Evolutionary conservation across 2,888 invertebrate genomes (phyloP).

Genomic region (Luperina nickerlii): DNA sequence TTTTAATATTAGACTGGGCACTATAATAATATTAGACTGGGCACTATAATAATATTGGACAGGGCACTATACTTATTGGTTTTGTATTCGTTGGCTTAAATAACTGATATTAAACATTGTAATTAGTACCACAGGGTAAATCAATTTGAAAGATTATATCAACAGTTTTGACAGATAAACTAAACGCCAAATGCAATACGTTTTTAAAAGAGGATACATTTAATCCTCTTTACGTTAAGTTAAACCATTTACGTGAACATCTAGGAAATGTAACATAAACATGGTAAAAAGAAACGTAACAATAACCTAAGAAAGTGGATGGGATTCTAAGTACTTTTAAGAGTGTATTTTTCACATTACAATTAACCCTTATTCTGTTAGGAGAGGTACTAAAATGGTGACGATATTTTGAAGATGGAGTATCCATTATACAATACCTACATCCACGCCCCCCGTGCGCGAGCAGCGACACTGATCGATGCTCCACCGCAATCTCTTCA

Average conservation of each 20-base stretch:
- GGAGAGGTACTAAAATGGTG: neutral
- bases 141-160: neutral
- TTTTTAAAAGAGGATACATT: too few species aligned
- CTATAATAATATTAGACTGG: neutral
- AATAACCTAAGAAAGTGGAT: neutral
- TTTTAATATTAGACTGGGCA: neutral
- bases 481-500: constrained; percentile 66
- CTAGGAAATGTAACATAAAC: neutral
- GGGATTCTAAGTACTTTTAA: neutral
- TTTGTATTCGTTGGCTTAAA: neutral
- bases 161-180: neutral
- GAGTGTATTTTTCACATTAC: neutral
- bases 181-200: neutral
- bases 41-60: neutral
- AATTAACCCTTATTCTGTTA: neutral
- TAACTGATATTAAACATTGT: neutral
- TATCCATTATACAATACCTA: constrained; percentile 23
- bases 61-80: neutral
- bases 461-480: constrained; percentile 70
- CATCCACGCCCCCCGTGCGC: constrained; percentile 31
- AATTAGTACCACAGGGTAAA: neutral
- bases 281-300: neutral
- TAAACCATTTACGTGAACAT: neutral
- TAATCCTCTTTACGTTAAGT: neutral
- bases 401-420: neutral